A percentile compares a stretch with the other conserved stretches of the same genome.
Evolutionary conservation across 1,140 invertebrate genomes (phyloP).

Genomic region (Orius laevigatus): DNA sequence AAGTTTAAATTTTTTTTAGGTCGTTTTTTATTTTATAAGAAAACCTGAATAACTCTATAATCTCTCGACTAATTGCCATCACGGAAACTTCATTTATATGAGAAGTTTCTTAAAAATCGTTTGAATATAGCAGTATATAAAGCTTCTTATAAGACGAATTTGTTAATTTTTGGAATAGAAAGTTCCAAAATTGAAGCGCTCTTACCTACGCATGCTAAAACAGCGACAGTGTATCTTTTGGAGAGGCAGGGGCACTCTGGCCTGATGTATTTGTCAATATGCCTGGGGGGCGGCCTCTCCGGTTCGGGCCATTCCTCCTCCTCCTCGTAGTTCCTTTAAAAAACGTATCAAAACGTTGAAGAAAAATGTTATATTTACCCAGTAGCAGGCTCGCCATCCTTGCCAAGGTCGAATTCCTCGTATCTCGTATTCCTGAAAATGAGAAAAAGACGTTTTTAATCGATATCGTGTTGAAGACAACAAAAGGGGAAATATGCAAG

Average conservation of each 20-base stretch:
- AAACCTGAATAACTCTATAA: too few relatives aligned
- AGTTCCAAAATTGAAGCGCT: neutral
- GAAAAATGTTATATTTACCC: constrained; percentile 2
- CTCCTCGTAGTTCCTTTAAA: constrained; percentile 1
- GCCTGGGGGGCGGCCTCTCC: constrained; percentile 62
- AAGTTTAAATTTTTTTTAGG: too few relatives aligned
- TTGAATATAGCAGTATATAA: too few relatives aligned
- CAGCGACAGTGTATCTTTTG: constrained; percentile 72
- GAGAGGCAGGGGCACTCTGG: constrained; percentile 77
- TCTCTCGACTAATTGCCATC: too few relatives aligned
- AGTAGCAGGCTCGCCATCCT: constrained; percentile 17
- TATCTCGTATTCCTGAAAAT: constrained; percentile 21
- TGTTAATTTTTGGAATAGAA: constrained; percentile 4
- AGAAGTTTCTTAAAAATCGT: too few relatives aligned
- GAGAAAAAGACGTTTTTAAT: neutral
- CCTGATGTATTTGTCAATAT: constrained; percentile 72
- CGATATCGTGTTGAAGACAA: too few relatives aligned
- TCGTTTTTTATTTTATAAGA: too few relatives aligned
- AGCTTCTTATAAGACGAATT: too few relatives aligned
- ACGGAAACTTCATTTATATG: too few relatives aligned
- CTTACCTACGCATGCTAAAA: constrained; percentile 63
- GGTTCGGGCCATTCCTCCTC: constrained; percentile 30
- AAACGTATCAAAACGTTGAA: constrained; percentile 12
- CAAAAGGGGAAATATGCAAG: too few relatives aligned
- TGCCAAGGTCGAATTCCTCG: constrained; percentile 21